Evolutionary conservation across 2,888 invertebrate species (phyloP).

Genomic region (Orgyia antiqua): DNA sequence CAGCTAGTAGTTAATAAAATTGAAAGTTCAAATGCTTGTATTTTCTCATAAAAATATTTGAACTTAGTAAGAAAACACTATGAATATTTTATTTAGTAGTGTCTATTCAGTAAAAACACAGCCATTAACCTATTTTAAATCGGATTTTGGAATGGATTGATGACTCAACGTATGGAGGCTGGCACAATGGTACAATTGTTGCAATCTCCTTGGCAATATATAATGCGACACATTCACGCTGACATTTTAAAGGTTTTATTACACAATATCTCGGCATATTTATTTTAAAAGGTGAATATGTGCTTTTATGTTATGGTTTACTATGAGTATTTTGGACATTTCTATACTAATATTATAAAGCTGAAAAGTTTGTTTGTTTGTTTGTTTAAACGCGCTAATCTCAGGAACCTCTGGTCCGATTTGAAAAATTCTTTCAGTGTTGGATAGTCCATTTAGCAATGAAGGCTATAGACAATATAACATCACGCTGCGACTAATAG

Average conservation of each 20-base stretch:
- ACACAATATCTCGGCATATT: conserved; percentile 29
- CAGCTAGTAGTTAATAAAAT: no score
- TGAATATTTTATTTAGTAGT: conserved; percentile 45
- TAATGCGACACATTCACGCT: conserved; percentile 40
- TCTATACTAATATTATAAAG: no score
- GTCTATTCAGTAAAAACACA: conserved; percentile 52
- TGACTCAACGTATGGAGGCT: conserved; percentile 54
- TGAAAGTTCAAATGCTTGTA: conserved; percentile 23
- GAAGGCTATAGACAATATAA: no score
- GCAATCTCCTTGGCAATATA: conserved; percentile 41
- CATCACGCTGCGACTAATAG: no score
- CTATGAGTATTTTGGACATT: no score
- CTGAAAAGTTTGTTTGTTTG: no score
- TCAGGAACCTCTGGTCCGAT: no score
- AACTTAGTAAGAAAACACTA: conserved; percentile 31
- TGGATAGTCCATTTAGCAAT: no score
- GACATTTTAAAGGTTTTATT: conserved; percentile 36
- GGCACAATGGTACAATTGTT: conserved; percentile 49
- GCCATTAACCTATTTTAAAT: conserved; percentile 69
- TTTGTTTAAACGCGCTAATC: no score
- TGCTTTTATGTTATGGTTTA: conserved; percentile 10
- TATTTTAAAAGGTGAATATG: conserved; percentile 25
- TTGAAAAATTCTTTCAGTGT: no score
- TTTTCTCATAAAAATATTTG: conserved; percentile 21
- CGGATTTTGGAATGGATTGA: conserved; percentile 58